These are phyloP conservation scores for Elmis aenea DNA, from an alignment of 2,888 invertebrate genomes.

Conservation along the genomic window DNA sequence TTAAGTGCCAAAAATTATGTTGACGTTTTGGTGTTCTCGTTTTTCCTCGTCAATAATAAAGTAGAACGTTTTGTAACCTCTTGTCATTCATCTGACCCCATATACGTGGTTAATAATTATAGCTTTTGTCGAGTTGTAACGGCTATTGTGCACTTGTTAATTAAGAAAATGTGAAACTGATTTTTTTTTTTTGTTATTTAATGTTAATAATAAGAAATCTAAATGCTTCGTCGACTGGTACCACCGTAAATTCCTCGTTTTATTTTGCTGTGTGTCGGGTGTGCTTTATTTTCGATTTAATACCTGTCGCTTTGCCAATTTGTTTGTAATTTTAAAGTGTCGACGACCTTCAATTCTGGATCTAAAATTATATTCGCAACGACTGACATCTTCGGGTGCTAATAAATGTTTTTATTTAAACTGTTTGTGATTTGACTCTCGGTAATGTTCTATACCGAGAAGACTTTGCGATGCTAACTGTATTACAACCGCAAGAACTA, in stretches of 20 bases:
- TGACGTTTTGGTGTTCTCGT: conserved; percentile 7
- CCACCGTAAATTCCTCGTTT: conserved; percentile 5
- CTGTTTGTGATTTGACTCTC: too few species aligned
- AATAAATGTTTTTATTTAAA: background rate
- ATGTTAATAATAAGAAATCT: conserved; percentile 4
- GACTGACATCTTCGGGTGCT: background rate
- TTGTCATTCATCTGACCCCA: conserved; percentile 6
- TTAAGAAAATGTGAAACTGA: conserved; percentile 6
- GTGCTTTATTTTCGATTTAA: conserved; percentile 10
- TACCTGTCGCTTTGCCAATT: conserved; percentile 6
- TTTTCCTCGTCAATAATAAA: conserved; percentile 6
- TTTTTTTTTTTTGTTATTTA: conserved; percentile 3
- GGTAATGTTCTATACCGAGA: conserved; percentile 10
- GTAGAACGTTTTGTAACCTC: conserved; percentile 8
- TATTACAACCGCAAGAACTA: conserved; percentile 29
- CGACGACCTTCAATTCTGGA: too few species aligned
- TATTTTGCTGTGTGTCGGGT: conserved; percentile 6
- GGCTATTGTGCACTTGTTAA: conserved; percentile 6
- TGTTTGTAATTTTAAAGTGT: too few species aligned
- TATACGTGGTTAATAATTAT: conserved; percentile 8
- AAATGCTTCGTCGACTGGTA: conserved; percentile 3
- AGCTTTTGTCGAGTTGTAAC: conserved; percentile 1
- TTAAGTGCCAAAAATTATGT: background rate
- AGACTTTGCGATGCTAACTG: conserved; percentile 24
- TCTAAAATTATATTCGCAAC: background rate